phyloP scores from a whole-genome alignment of 2,797 vertebrate species.

The Otus scops region DNA sequence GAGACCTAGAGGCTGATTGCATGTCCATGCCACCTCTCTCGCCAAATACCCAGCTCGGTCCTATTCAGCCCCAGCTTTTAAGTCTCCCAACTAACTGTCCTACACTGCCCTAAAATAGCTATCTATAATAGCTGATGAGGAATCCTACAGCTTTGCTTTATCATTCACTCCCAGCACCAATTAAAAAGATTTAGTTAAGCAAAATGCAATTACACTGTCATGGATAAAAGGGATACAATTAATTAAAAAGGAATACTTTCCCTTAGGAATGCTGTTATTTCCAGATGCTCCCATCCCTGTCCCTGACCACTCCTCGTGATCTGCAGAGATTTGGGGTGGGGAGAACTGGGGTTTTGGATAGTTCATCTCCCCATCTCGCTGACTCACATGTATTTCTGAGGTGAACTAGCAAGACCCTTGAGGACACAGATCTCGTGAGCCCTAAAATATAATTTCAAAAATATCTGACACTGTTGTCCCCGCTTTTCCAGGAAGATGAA shows the following conservation, averaged over 20 bases:
- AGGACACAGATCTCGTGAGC: background rate
- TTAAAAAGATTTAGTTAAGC: conserved; percentile 49
- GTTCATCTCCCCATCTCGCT: background rate
- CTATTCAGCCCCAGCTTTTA: background rate
- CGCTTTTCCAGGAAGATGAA: background rate
- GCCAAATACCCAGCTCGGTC: background rate
- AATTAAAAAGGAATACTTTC: conserved; percentile 66
- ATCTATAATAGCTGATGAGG: background rate
- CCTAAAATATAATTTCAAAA: background rate
- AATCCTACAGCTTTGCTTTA: conserved; percentile 17
- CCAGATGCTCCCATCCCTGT: background rate
- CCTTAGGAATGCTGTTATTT: conserved; percentile 10
- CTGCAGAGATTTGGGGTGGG: background rate
- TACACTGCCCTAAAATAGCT: background rate
- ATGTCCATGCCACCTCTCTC: background rate
- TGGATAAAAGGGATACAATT: conserved; percentile 70
- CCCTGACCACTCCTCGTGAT: background rate
- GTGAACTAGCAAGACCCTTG: background rate
- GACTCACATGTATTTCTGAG: background rate
- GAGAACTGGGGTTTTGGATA: accelerated
- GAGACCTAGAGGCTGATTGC: background rate
- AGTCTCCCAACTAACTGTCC: background rate
- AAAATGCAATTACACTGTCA: conserved; percentile 57
- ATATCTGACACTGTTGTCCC: background rate
- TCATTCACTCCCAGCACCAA: conserved; percentile 6